Percentiles rank a stretch among this genome's conserved stretches.
These are phyloP conservation scores for Thunnus maccoyii DNA, from an alignment of 2,113 vertebrate species.

Conservation along the genomic window DNA sequence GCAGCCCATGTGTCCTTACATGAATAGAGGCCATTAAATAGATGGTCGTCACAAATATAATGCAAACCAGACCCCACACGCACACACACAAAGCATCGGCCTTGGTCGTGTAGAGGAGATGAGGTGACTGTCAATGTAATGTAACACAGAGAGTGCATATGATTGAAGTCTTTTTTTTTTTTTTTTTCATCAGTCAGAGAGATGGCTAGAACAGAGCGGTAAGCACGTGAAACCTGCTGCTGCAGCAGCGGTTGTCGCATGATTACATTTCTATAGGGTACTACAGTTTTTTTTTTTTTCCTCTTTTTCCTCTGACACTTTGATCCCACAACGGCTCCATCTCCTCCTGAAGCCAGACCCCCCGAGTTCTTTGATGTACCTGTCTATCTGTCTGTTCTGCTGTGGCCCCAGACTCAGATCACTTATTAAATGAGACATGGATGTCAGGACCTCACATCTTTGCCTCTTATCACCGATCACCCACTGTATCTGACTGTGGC, in stretches of 20 bases:
- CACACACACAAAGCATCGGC: conserved; percentile 15
- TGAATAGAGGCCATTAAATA: background rate
- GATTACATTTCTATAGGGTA: conserved; percentile 62
- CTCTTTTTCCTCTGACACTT: conserved; percentile 49
- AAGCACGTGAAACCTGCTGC: conserved; percentile 44
- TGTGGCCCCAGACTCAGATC: conserved; percentile 61
- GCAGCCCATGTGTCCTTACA: background rate
- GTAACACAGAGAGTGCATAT: conserved; percentile 19
- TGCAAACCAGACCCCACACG: conserved; percentile 21
- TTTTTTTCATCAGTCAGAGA: conserved; percentile 32
- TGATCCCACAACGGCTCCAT: conserved; percentile 68
- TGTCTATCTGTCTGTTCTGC: conserved; percentile 51
- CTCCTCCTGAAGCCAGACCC: conserved; percentile 60
- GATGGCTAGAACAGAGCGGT: conserved; percentile 24
- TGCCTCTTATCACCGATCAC: conserved; percentile 72
- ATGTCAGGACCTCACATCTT: conserved; percentile 73
- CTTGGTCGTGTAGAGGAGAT: conserved; percentile 13
- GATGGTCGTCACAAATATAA: background rate
- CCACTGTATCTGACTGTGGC: conserved; percentile 47
- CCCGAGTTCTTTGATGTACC: conserved; percentile 68
- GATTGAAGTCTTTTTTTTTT: conserved; percentile 41
- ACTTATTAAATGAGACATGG: conserved; percentile 72
- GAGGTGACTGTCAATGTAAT: conserved; percentile 23
- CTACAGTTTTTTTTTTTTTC: conserved; percentile 6
- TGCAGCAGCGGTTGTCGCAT: conserved; percentile 36